These are phyloP conservation scores for Podargus strigoides DNA, from an alignment of 2,797 vertebrate genomes.

Conservation along the genomic window DNA sequence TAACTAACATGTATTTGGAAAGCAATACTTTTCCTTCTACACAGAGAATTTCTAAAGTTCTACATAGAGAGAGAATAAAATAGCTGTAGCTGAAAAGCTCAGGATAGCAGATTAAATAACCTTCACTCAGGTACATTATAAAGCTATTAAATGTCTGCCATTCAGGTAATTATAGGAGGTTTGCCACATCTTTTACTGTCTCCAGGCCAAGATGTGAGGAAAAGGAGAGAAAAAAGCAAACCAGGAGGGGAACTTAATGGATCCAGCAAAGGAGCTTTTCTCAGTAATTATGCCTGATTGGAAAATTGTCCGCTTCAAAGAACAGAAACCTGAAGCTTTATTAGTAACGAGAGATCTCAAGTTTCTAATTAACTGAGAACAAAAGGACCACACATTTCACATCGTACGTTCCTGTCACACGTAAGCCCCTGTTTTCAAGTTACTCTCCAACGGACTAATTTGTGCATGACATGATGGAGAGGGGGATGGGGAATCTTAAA, in stretches of 20 bases:
- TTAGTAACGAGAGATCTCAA: slow-evolving; percentile 1
- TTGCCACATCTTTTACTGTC: not conserved
- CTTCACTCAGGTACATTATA: not conserved
- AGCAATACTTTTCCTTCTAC: not conserved
- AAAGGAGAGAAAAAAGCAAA: not conserved
- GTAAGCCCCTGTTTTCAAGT: not conserved
- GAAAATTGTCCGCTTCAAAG: slow-evolving; percentile 51
- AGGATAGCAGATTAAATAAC: not conserved
- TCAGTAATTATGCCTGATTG: not conserved
- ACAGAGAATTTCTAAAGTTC: not conserved
- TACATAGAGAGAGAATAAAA: not conserved
- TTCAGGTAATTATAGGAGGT: slow-evolving; percentile 14
- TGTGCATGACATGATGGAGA: not conserved
- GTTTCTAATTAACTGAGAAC: slow-evolving; percentile 22
- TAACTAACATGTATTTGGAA: not conserved
- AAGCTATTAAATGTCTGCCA: not conserved
- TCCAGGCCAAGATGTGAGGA: not conserved
- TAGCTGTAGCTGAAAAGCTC: not conserved
- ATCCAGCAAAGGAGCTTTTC: not conserved
- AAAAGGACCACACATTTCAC: slow-evolving; percentile 10
- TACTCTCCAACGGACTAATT: slow-evolving; percentile 19
- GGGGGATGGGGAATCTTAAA: not conserved
- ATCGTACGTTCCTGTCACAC: not conserved
- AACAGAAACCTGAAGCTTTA: slow-evolving; percentile 45
- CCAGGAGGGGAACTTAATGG: not conserved